Percentiles rank a stretch among this genome's conserved stretches.
Conservation (phyloP, 2,113 vertebrate species). For the Lepisosteus osseus region DNA sequence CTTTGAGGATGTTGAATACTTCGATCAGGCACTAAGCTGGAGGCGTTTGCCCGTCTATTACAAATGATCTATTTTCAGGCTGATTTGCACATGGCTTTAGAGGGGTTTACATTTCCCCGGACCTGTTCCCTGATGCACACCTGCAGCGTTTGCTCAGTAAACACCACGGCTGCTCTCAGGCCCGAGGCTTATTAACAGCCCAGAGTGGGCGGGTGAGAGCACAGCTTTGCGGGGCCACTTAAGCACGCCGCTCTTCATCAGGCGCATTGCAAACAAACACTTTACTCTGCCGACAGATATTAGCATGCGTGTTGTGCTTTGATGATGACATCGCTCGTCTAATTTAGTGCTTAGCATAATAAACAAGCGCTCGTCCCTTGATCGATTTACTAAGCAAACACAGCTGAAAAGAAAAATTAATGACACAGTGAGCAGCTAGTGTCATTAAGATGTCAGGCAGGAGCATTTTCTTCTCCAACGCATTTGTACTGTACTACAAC, state of each 20-base stretch:
- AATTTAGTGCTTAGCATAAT: conserved; percentile 1
- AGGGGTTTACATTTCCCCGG: background rate
- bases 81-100: background rate
- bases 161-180: background rate
- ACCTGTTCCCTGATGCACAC: background rate
- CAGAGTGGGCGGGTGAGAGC: background rate
- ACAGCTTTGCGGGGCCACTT: background rate
- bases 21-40: background rate
- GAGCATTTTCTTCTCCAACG: no score
- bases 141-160: background rate
- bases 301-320: background rate
- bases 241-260: background rate
- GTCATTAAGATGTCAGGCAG: no score
- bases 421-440: no score
- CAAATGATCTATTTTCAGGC: background rate
- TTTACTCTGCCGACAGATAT: background rate
- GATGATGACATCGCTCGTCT: background rate
- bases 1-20: no score
- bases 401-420: background rate
- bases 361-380: background rate
- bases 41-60: background rate
- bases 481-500: no score
- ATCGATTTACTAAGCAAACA: background rate
- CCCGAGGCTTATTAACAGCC: background rate
- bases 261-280: background rate